Evolutionary conservation across 2,888 invertebrate species (phyloP).

Genomic region (Tiliacea aurago): DNA sequence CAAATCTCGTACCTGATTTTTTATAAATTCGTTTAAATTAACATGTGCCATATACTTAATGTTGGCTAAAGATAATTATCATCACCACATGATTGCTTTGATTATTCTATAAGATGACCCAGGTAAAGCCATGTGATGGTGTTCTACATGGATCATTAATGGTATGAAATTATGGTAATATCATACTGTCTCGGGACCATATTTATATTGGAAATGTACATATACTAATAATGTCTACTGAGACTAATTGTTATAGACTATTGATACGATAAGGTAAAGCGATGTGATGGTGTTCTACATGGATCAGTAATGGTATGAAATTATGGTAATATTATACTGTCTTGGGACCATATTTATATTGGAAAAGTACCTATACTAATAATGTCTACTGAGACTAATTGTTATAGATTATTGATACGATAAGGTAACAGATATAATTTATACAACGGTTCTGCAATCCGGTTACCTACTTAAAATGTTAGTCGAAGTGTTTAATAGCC

Average conservation of each 20-base stretch:
- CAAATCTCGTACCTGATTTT: slow-evolving; percentile 35
- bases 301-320: neutral
- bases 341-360: neutral
- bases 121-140: neutral
- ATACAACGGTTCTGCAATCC: neutral
- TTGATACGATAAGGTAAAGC: neutral
- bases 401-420: neutral
- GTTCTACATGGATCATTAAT: neutral
- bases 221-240: neutral
- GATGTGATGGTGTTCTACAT: neutral
- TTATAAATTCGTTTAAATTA: slow-evolving; percentile 31
- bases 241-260: neutral
- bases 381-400: neutral
- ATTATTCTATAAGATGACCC: neutral
- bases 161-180: neutral
- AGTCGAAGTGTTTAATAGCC: neutral
- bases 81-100: neutral
- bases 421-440: slow-evolving; percentile 2
- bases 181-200: neutral
- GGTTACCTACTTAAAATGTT: slow-evolving; percentile 8
- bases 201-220: neutral
- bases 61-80: neutral
- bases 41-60: neutral
- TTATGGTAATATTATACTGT: neutral
- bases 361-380: neutral